Evolutionary conservation across 2,888 invertebrate species (phyloP).

Genomic region (Meghimatium bilineatum): DNA sequence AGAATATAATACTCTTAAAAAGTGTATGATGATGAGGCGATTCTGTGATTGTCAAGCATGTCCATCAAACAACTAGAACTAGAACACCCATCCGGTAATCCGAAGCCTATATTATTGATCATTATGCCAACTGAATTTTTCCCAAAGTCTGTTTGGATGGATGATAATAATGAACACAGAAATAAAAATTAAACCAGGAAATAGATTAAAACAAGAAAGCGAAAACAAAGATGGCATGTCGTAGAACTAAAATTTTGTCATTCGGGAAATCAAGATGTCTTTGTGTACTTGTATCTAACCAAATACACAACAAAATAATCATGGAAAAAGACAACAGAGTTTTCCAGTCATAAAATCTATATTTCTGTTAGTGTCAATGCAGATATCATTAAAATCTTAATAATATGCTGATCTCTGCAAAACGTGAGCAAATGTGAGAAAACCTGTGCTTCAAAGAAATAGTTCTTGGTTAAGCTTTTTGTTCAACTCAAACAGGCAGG

Average conservation of each 20-base stretch:
- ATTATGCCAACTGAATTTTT: neutral
- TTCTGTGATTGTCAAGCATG: too few species aligned
- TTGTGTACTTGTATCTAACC: neutral
- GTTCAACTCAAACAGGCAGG: neutral
- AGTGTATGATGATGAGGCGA: neutral
- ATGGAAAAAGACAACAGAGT: neutral
- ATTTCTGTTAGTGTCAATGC: neutral
- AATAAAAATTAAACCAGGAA: neutral
- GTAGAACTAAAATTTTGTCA: neutral
- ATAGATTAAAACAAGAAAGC: neutral
- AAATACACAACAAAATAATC: neutral
- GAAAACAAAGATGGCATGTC: neutral
- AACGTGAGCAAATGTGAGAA: neutral
- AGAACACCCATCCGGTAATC: slow-evolving; percentile 15
- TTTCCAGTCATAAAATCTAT: neutral
- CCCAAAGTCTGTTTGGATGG: too few species aligned
- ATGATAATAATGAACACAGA: neutral
- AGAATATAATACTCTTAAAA: neutral
- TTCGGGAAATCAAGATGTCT: neutral
- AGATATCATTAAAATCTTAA: neutral
- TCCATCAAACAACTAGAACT: neutral
- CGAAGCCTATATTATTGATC: neutral
- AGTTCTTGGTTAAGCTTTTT: neutral
- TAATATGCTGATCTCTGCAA: neutral
- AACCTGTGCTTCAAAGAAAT: neutral